Evolutionary conservation across 2,888 invertebrate genomes (phyloP), one percentile per base, ranked within the genome.

Genomic region (Tachina fera): DNA sequence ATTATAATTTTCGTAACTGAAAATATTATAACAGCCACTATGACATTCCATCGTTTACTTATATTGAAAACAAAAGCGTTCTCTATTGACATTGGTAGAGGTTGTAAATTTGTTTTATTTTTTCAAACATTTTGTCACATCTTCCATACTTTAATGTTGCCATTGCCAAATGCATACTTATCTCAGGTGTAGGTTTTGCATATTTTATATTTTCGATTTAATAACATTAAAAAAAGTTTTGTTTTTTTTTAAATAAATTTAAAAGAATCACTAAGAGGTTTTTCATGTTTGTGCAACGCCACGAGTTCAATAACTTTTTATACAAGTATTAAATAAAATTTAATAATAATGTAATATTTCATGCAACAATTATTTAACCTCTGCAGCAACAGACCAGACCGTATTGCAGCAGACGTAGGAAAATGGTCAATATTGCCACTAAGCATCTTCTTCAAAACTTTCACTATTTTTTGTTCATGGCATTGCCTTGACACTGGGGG

Each of bases 361-460:
- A 84, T 84, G 80, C 75, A 80, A 80, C 80, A 76, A 9, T 76
- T 53, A 60, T 75, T 80, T 84, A 80, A 84, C 79, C 80, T 68
- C 77, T 71, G 58, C 71, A 65, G 67, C 75, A 65, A 49, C 16
- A 43, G 19, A 31, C 14, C 9, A 56, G 14, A 19, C 22, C 49
- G 60, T 41, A 16, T 51, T 53, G 41, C 51, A 31, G 31, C 31
- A 31, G 70, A 31, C 61, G 31, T 53, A 14, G 16, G 31, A 41
- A 19, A 19, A 43, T 39, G 13, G 14, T 60, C 14, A 22, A 31
- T 61, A 47, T 0, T 53, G 19, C n/a, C n/a, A 31, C 67, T 14
- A 45, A 16, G 77, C 71, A 83, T 77, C 83, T 65, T 82, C 82
- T 68, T 67, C 13, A 67, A 83, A 71, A 83, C 83, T 83, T 83